Base-by-base conservation (phyloP, 2,888 invertebrate genomes). In the Calliphora vomitoria region DNA sequence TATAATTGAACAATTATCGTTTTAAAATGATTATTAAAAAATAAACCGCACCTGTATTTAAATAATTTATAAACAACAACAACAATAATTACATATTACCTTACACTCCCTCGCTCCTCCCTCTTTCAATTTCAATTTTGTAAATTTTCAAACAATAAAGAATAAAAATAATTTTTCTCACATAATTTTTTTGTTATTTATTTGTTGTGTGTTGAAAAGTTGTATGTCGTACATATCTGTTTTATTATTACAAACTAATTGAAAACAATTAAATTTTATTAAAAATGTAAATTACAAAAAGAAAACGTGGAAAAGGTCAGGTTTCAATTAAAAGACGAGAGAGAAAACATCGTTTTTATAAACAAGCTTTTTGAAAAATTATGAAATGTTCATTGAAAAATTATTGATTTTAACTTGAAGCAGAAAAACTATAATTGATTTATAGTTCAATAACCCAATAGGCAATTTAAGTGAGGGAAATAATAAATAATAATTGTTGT, bases 231-330 rank as follows among this genome's bases (percentile, higher is more conserved):
- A 18, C 20, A 11, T 71, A 2, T 60, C 4, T 55, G 41, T 50
- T 55, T 78, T 13, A n/a, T 78, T 84, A 74, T 75, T 80, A 44
- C 50, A 18, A 76, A 74, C 69, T 85, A 85, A 87, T 87, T 87
- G 81, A 74, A 79, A 82, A 72, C 85, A 87, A 85, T 85, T 87
- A 85, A 85, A 75, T 85, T 87, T 85, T 41, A 85, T 82, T 85
- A 82, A 87, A 78, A 85, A 85, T 85, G 20, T 58, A 87, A 87
- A 85, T 75, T 78, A 50, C 41, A 50, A 44, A 44, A 64, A 31
- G 55, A 71, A 80, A 83, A 76, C 83, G 80, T 86, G 82, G 79
- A 86, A 86, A 64, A 86, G 82, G 86, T 86, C 79, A 79, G 44
- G 35, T 69, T 69, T 69, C 80, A 85, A 81, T 85, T 81, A 69